Evolutionary conservation across 1,140 invertebrate species (phyloP).

Genomic region (Apis mellifera): Amel_HAv3.1 CM009937.2:855001-855500

Average conservation of each 20-base stretch:
- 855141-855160: not conserved
- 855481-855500: too few relatives aligned
- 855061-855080: not conserved
- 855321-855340: not conserved
- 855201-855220: not conserved
- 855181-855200: not conserved
- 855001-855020: too few relatives aligned
- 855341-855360: not conserved
- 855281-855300: not conserved
- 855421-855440: too few relatives aligned
- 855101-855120: not conserved
- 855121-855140: not conserved
- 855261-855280: constrained; percentile 13
- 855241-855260: constrained; percentile 2
- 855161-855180: not conserved
- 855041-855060: too few relatives aligned
- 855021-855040: too few relatives aligned
- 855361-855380: too few relatives aligned
- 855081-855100: too few relatives aligned
- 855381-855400: too few relatives aligned
- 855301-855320: not conserved
- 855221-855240: not conserved
- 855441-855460: too few relatives aligned
- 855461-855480: too few relatives aligned
- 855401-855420: too few relatives aligned